phyloP scores from a whole-genome alignment of 2,888 invertebrate genomes.

The Drosophila lacicola region DNA sequence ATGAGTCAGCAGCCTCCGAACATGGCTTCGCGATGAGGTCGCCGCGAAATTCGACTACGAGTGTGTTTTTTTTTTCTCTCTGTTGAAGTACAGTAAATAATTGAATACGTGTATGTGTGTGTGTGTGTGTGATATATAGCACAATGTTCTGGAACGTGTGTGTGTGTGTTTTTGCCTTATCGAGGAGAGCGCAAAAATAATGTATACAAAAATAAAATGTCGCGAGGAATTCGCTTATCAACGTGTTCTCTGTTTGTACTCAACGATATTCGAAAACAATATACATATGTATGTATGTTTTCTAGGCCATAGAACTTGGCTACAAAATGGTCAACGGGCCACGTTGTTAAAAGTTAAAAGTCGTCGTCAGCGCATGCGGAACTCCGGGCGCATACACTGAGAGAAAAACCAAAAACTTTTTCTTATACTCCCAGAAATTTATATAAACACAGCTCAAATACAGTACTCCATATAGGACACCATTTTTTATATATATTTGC shows the following conservation, averaged over 20 bases:
- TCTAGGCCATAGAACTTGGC: constrained; percentile 13
- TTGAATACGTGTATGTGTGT: constrained; percentile 19
- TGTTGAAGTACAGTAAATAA: constrained; percentile 36
- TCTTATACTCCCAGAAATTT: too few species aligned
- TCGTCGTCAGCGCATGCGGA: constrained; percentile 11
- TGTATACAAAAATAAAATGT: not conserved
- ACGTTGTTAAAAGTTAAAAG: not conserved
- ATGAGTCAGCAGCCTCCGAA: constrained; percentile 68
- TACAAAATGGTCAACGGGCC: constrained; percentile 2
- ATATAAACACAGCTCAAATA: too few species aligned
- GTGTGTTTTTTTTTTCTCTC: not conserved
- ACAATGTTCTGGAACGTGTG: constrained; percentile 41
- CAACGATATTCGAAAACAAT: not conserved
- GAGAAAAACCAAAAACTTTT: not conserved
- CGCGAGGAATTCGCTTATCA: constrained; percentile 35
- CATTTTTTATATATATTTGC: too few species aligned
- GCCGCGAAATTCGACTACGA: constrained; percentile 58
- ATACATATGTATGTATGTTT: not conserved
- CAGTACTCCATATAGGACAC: too few species aligned
- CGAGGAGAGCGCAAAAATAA: constrained; percentile 25
- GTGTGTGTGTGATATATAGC: constrained; percentile 1
- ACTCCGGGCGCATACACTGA: constrained; percentile 4
- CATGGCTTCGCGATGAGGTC: constrained; percentile 51
- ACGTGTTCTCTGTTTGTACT: not conserved
- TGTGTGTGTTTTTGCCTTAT: constrained; percentile 37